Base-by-base conservation (phyloP, 2,797 vertebrate genomes). In the Eleutherodactylus coqui region DNA sequence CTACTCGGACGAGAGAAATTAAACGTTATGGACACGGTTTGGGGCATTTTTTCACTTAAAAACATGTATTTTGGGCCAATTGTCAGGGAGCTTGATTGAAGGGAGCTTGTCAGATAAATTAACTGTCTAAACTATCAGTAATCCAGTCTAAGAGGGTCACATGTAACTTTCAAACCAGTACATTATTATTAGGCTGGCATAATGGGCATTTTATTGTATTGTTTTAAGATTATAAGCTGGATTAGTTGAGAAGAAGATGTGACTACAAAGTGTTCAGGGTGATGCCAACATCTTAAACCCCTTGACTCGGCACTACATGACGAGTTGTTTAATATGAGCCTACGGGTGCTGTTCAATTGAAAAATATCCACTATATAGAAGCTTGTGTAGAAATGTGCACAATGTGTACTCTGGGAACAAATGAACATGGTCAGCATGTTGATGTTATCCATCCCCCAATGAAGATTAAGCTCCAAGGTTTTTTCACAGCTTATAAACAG, bases 381-480 rank as follows among this genome's bases (percentile, higher is more conserved):
- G 29, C 32, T n/a, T 55, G 75, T 34, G 19, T 29, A 24, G 27
- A 8, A 29, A 34, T 21, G 27, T 38, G 34, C 49, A 24, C 34
- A 38, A 38, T 36, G 34, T 10, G 27, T 34, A 51, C 53, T 51
- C 27, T 19, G 62, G 16, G 51, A 70, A 45, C 49, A 32, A 58
- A 43, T 79, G 5, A 58, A 21, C 14, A 47, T 51, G 27, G 24
- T 34, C 80, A 55, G 13, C 36, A 41, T 51, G 17, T 11, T 41
- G 49, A 32, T 27, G n/a, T 47, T 49, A 14, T 58, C 43, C 76
- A 67, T 78, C 49, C 76, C 64, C 38, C 84, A 32, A 29, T 47
- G 32, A 29, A 34, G 62, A 85, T 60, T 43, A 73, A 11, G 24
- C 84, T 58, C 27, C 67, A 85, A 80, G 76, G 83, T 43, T 69